These are phyloP conservation scores for Simalia tracyae DNA, from an alignment of 2,797 vertebrate genomes.

Conservation along the genomic window DNA sequence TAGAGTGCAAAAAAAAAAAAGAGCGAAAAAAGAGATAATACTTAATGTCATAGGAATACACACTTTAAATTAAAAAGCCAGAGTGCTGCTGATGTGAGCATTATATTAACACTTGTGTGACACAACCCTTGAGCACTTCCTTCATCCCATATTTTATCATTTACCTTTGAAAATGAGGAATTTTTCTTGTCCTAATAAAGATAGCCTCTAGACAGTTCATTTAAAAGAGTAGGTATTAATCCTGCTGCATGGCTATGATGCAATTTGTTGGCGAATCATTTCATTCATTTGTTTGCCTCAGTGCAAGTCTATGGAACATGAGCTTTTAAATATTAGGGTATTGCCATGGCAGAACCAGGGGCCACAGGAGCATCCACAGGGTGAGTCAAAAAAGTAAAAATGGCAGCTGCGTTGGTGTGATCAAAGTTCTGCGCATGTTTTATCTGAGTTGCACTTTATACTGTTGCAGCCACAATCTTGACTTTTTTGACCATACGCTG, in stretches of 20 bases:
- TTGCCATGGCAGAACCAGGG: not conserved
- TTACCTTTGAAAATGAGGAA: conserved; percentile 20
- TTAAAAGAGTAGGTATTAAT: not conserved
- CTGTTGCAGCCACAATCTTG: not conserved
- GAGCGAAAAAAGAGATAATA: conserved; percentile 38
- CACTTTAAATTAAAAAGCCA: conserved; percentile 58
- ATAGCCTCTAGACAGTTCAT: not conserved
- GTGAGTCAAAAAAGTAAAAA: not conserved
- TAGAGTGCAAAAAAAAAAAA: conserved; percentile 59
- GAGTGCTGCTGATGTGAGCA: conserved; percentile 52
- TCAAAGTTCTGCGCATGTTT: not conserved
- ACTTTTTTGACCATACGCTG: not conserved
- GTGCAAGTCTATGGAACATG: not conserved
- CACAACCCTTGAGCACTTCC: conserved; percentile 33
- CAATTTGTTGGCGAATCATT: not conserved
- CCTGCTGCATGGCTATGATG: not conserved
- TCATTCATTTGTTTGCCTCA: not conserved
- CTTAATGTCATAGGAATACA: conserved; percentile 60
- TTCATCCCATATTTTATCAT: conserved; percentile 35
- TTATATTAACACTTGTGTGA: conserved; percentile 48
- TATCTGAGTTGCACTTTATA: not conserved
- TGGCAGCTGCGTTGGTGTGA: not conserved
- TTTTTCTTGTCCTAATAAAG: fast-evolving
- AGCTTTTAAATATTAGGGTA: not conserved
- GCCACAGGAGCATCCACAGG: not conserved